phyloP scores from a whole-genome alignment of 2,113 vertebrate genomes.

The Oreochromis aureus region DNA sequence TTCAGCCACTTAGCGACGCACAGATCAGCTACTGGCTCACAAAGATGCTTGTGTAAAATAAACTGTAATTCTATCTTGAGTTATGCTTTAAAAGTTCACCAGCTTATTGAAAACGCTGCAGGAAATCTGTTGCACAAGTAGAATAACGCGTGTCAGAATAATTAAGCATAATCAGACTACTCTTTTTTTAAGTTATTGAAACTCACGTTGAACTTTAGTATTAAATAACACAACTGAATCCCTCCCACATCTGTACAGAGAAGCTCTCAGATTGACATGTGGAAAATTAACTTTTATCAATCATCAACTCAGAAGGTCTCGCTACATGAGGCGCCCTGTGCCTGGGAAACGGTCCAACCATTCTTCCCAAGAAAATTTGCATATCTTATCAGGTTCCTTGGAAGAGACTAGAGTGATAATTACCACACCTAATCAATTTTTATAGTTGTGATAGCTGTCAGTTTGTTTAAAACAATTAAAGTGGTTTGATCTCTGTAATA shows the following conservation, averaged over 20 bases:
- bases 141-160: rapidly evolving
- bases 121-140: neutral
- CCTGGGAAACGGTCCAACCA: neutral
- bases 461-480: neutral
- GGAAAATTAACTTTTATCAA: rapidly evolving
- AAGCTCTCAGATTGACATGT: neutral
- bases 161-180: neutral
- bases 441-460: neutral
- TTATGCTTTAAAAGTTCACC: rapidly evolving
- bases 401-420: neutral
- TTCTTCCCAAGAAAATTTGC: neutral
- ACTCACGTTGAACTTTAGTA: rapidly evolving
- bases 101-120: neutral
- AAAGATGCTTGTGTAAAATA: neutral
- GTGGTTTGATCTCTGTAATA: neutral
- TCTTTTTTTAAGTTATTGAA: neutral
- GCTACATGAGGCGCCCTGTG: neutral
- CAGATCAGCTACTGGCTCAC: neutral
- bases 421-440: neutral
- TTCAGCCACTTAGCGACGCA: neutral
- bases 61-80: neutral
- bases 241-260: neutral
- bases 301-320: neutral
- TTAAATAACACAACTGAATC: neutral
- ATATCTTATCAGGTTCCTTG: neutral